phyloP scores from a whole-genome alignment of 2,888 invertebrate genomes.

The Cordylochernes scorpioides region DNA sequence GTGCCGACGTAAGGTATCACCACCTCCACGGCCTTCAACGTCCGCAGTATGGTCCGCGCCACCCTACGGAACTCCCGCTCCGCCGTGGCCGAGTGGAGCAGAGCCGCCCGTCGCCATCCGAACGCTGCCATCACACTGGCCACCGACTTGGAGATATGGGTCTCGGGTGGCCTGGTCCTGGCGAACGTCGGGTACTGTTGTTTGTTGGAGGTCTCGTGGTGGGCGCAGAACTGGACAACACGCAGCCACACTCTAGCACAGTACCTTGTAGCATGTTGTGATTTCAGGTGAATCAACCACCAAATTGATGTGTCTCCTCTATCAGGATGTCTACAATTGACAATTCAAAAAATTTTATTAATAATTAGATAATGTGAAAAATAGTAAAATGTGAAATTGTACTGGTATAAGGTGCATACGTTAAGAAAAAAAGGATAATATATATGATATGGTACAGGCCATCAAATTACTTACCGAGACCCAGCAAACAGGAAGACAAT shows the following conservation, averaged over 20 bases:
- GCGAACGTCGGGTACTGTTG: constrained; percentile 66
- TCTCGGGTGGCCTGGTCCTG: constrained; percentile 67
- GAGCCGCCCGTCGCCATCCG: constrained; percentile 65
- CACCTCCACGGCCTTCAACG: constrained; percentile 41
- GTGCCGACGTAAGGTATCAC: constrained; percentile 34
- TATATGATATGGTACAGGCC: too few species aligned
- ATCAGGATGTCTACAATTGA: too few species aligned
- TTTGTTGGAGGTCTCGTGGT: constrained; percentile 66
- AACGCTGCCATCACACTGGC: constrained; percentile 54
- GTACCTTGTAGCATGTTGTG: too few species aligned
- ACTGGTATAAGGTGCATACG: too few species aligned
- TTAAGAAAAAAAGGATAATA: too few species aligned
- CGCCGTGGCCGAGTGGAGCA: constrained; percentile 51
- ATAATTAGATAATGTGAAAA: too few species aligned
- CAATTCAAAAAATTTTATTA: too few species aligned
- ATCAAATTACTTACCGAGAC: too few species aligned
- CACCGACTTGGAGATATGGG: constrained; percentile 73
- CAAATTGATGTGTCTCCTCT: too few species aligned
- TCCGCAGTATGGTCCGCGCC: constrained; percentile 45
- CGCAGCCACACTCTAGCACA: not conserved
- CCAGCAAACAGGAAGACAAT: too few species aligned
- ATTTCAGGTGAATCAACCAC: too few species aligned
- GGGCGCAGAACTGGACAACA: constrained; percentile 52
- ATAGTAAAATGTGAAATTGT: too few species aligned
- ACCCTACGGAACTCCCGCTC: constrained; percentile 42